phyloP scores from a whole-genome alignment of 2,888 invertebrate genomes.

The Encarsia formosa region DNA sequence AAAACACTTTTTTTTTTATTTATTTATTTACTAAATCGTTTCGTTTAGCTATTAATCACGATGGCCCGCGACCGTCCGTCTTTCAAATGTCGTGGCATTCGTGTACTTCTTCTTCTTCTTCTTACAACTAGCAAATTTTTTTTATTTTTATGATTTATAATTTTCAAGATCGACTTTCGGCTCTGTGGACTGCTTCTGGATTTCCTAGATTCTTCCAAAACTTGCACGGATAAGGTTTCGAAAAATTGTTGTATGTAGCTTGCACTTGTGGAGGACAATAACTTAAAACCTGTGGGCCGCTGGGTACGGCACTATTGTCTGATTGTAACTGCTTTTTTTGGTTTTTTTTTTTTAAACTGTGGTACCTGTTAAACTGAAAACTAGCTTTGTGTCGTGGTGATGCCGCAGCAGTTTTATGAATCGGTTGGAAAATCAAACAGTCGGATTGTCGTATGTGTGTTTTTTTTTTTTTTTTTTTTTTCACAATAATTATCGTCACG shows the following conservation, averaged over 20 bases:
- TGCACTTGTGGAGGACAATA: constrained; percentile 2
- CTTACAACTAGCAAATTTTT: constrained; percentile 13
- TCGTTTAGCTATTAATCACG: constrained; percentile 32
- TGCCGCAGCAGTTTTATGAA: constrained; percentile 25
- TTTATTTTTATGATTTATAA: constrained; percentile 19
- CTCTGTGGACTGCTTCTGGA: constrained; percentile 27
- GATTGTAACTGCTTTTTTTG: too few species aligned
- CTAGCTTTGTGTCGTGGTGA: constrained; percentile 10
- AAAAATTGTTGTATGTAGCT: constrained; percentile 4
- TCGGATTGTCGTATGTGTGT: constrained; percentile 27
- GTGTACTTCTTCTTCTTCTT: constrained; percentile 27
- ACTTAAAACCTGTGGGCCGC: constrained; percentile 23
- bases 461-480: too few species aligned
- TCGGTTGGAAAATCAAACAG: constrained; percentile 26
- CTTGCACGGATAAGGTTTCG: constrained; percentile 23
- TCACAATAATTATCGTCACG: too few species aligned
- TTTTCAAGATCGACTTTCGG: constrained; percentile 28
- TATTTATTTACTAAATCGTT: background rate
- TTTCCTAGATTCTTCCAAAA: constrained; percentile 28
- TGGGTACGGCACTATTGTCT: constrained; percentile 21
- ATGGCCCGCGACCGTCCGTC: constrained; percentile 40
- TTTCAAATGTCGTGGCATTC: constrained; percentile 39
- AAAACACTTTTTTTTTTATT: constrained; percentile 23
- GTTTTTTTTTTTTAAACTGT: constrained; percentile 11
- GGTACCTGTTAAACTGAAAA: constrained; percentile 23